Evolutionary conservation across 2,797 vertebrate species (phyloP).

Genomic region (Rhinichthys osculus): DNA sequence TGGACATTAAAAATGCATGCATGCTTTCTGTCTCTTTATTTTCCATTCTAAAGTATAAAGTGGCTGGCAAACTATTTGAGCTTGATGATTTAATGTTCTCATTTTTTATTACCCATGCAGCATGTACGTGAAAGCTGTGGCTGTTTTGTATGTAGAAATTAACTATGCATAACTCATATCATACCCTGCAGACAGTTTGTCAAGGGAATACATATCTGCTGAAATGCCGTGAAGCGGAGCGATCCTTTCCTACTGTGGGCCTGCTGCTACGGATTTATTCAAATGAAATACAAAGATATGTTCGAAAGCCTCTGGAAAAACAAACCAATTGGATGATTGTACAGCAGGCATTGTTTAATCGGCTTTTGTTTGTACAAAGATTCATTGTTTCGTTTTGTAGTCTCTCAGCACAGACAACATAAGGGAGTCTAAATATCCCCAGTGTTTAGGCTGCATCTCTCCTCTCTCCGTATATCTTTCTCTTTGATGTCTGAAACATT

Average conservation of each 20-base stretch:
- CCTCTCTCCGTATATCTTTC: not conserved
- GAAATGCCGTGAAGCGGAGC: constrained; percentile 32
- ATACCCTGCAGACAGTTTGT: constrained; percentile 35
- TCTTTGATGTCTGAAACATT: not conserved
- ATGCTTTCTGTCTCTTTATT: not conserved
- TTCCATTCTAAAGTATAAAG: constrained; percentile 1
- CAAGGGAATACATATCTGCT: constrained; percentile 37
- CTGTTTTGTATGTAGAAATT: constrained; percentile 35
- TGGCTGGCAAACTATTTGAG: not conserved
- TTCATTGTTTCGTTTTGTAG: constrained; percentile 6
- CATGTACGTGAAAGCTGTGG: constrained; percentile 6
- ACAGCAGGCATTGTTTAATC: constrained; percentile 39
- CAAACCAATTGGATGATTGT: constrained; percentile 27
- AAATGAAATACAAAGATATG: constrained; percentile 42
- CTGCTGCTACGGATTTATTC: constrained; percentile 25
- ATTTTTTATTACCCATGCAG: constrained; percentile 17
- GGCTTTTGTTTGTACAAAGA: constrained; percentile 18
- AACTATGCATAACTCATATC: constrained; percentile 31
- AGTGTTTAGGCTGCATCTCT: constrained; percentile 1
- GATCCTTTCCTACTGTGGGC: constrained; percentile 3
- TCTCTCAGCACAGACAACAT: constrained; percentile 1
- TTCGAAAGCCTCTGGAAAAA: constrained; percentile 33
- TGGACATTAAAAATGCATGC: constrained; percentile 9
- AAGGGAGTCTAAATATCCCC: not conserved
- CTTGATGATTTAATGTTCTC: constrained; percentile 4